phyloP scores from a whole-genome alignment of 2,888 invertebrate species.

The Latrodectus elegans region DNA sequence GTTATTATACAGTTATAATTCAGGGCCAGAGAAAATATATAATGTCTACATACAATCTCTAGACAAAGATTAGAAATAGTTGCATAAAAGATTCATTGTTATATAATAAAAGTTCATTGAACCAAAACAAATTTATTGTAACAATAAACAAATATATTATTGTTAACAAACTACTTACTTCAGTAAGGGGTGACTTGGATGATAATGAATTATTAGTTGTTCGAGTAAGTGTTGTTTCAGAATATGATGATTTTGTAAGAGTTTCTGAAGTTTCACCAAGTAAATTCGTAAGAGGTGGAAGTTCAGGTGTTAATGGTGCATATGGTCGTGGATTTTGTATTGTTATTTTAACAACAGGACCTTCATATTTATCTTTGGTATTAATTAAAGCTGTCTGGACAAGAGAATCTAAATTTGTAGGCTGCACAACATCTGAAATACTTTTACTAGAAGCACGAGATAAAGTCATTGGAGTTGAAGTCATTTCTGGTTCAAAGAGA shows the following conservation, averaged over 20 bases:
- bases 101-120: no score
- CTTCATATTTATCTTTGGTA: conserved; percentile 72
- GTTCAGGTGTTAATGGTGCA: conserved; percentile 79
- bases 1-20: no score
- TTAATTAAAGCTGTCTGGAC: conserved; percentile 52
- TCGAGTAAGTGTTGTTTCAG: conserved; percentile 94
- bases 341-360: conserved; percentile 85
- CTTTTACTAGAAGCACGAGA: conserved; percentile 60
- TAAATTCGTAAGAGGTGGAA: conserved; percentile 85
- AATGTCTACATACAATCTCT: no score
- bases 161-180: conserved; percentile 31
- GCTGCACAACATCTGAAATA: conserved; percentile 58
- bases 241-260: conserved; percentile 96
- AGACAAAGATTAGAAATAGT: no score
- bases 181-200: conserved; percentile 77
- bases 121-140: no score
- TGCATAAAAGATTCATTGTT: no score
- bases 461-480: conserved; percentile 57
- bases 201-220: conserved; percentile 92
- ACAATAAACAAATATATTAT: not conserved
- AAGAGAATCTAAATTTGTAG: conserved; percentile 52
- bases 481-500: conserved; percentile 62
- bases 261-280: conserved; percentile 93
- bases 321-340: conserved; percentile 82
- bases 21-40: no score